A percentile compares a stretch with the other conserved stretches of the same genome.
These are phyloP conservation scores for Rhynchophorus ferrugineus DNA, from an alignment of 1,140 invertebrate genomes.

Conservation along the genomic window DNA sequence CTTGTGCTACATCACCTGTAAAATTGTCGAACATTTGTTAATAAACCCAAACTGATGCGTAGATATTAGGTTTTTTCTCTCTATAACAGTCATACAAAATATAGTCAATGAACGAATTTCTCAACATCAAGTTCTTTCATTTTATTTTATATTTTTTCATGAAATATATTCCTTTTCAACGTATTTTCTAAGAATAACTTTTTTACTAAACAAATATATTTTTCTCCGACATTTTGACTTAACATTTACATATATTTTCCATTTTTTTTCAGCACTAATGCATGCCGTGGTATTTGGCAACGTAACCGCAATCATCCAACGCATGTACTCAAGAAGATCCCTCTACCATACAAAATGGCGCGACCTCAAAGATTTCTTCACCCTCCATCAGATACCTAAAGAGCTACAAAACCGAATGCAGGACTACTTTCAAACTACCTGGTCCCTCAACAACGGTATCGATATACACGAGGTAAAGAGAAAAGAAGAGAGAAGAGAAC, in stretches of 20 bases:
- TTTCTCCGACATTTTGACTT: too few relatives aligned
- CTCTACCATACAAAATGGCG: conserved; percentile 95
- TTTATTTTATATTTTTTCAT: too few relatives aligned
- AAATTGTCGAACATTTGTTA: too few relatives aligned
- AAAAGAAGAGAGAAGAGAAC: neutral
- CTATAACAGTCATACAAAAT: too few relatives aligned
- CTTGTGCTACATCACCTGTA: too few relatives aligned
- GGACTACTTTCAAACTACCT: conserved; percentile 98
- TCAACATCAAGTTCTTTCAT: too few relatives aligned
- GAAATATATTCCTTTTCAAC: too few relatives aligned
- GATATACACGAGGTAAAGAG: conserved; percentile 86
- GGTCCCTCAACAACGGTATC: conserved; percentile 97
- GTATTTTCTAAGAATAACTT: too few relatives aligned
- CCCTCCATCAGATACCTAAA: conserved; percentile 91
- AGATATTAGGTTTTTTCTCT: too few relatives aligned
- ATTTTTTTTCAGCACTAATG: conserved; percentile 71
- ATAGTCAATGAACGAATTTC: too few relatives aligned
- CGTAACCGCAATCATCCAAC: conserved; percentile 97
- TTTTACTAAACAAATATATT: too few relatives aligned
- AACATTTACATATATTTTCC: neutral
- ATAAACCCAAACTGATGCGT: too few relatives aligned
- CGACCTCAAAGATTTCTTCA: conserved; percentile 94
- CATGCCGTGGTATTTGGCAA: conserved; percentile 99
- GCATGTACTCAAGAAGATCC: conserved; percentile 95
- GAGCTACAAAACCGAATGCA: conserved; percentile 94